Percentiles rank a stretch among this genome's conserved stretches.
phyloP scores from a whole-genome alignment of 2,888 invertebrate species.

The Mactromeris polynyma region DNA sequence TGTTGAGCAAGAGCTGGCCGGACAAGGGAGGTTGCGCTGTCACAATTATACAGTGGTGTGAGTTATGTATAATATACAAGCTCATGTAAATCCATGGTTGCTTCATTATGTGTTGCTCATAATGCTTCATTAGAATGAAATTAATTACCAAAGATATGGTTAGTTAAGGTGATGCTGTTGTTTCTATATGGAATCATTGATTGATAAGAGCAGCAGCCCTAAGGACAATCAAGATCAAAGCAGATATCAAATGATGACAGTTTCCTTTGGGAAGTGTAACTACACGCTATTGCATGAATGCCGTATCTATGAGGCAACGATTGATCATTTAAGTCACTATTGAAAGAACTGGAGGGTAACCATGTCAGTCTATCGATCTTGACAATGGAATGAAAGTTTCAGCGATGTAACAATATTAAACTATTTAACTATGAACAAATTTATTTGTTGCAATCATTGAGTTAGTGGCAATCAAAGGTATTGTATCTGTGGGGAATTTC shows the following conservation, averaged over 20 bases:
- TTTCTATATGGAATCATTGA: background rate
- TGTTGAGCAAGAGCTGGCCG: no score
- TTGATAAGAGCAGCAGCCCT: background rate
- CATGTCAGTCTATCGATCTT: background rate
- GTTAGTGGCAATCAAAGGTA: background rate
- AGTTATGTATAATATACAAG: no score
- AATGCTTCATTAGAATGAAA: background rate
- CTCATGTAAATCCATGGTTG: no score
- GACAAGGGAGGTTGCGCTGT: no score
- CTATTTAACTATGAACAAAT: constrained; percentile 3
- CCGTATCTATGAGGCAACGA: background rate
- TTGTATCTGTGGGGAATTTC: background rate
- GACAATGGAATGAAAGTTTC: background rate
- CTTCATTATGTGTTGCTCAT: background rate
- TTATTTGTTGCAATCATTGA: constrained; percentile 16
- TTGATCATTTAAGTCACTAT: background rate
- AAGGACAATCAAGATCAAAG: constrained; percentile 17
- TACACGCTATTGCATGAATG: background rate
- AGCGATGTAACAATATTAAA: constrained; percentile 4
- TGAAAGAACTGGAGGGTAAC: background rate
- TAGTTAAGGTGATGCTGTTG: background rate
- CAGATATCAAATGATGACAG: constrained; percentile 27
- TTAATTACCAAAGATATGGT: background rate
- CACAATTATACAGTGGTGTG: no score
- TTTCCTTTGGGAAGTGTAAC: constrained; percentile 30